Percentiles rank a stretch among this genome's conserved stretches.
phyloP scores from a whole-genome alignment of 2,113 vertebrate species.

The Setophaga kirtlandii region DNA sequence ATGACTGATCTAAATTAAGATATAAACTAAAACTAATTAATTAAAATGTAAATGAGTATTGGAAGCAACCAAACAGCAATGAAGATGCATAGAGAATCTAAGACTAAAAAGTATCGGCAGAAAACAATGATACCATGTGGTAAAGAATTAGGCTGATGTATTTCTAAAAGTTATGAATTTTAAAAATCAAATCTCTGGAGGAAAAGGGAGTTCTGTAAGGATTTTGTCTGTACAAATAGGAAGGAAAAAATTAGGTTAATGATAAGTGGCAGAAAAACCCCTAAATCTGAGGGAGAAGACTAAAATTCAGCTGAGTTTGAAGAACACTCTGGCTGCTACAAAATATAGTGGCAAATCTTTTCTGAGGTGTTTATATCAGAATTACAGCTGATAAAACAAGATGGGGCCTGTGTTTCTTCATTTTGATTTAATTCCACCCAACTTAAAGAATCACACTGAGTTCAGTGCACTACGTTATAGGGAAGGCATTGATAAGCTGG shows the following conservation, averaged over 20 bases:
- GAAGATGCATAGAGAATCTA: background rate
- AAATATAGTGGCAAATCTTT: background rate
- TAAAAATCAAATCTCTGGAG: background rate
- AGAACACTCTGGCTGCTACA: background rate
- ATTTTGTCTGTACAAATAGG: background rate
- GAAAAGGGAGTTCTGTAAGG: background rate
- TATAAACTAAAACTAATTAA: background rate
- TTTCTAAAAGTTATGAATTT: background rate
- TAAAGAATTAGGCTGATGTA: background rate
- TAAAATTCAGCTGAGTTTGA: background rate
- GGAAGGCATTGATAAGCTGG: background rate
- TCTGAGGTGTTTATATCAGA: background rate
- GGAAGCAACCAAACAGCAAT: background rate
- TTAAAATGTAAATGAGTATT: background rate
- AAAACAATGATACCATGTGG: background rate
- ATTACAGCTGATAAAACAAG: background rate
- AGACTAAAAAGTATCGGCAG: background rate
- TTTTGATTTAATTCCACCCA: background rate
- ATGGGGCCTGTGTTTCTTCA: background rate
- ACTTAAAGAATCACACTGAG: background rate
- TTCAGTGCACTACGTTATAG: fast-evolving
- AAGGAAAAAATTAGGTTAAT: background rate
- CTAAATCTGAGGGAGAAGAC: background rate
- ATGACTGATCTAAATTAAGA: background rate
- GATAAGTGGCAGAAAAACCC: background rate